These are phyloP conservation scores for Tiliqua scincoides DNA, from an alignment of 2,113 vertebrate genomes.

Conservation along the genomic window DNA sequence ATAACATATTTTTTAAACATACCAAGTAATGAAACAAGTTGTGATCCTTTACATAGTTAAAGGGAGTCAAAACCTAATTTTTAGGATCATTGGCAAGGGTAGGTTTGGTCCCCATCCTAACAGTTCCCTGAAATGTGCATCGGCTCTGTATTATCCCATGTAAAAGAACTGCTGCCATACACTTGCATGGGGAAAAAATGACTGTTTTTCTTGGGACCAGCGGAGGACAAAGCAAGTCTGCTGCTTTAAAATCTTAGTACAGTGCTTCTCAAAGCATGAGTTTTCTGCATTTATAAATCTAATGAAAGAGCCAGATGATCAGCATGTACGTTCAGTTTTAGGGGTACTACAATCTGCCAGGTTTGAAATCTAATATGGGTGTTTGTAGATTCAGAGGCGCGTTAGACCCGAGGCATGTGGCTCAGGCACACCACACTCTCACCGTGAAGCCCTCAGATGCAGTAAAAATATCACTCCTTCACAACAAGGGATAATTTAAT, in stretches of 20 bases:
- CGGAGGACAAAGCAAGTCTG: neutral
- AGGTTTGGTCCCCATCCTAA: no score
- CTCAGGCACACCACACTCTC: neutral
- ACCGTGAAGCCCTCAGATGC: neutral
- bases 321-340: neutral
- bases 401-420: neutral
- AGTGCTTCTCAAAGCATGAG: no score
- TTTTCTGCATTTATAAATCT: neutral
- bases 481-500: no score
- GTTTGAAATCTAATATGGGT: neutral
- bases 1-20: no score
- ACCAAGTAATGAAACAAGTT: neutral
- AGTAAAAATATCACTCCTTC: neutral
- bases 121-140: no score
- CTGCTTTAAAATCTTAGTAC: neutral
- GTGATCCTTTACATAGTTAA: neutral
- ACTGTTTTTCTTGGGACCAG: neutral
- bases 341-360: neutral
- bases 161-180: neutral
- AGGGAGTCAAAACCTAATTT: neutral
- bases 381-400: neutral
- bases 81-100: neutral
- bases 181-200: neutral
- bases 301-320: neutral
- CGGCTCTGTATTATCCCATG: no score